These are phyloP conservation scores for Pyralis farinalis DNA, from an alignment of 2,888 invertebrate genomes.

Conservation along the genomic window DNA sequence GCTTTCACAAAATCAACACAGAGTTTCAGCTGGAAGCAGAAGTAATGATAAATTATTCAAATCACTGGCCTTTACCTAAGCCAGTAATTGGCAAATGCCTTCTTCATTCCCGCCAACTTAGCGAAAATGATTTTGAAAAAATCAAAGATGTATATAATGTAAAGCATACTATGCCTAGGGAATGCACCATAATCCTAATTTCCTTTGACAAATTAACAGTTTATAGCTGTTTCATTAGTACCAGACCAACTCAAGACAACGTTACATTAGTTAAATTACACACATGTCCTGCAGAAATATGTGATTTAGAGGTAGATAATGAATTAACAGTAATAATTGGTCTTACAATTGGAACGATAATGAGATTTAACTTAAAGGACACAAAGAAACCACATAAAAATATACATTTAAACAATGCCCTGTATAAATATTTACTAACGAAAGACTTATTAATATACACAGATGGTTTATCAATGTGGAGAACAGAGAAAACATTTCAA, in stretches of 20 bases:
- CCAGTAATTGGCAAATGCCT: conserved; percentile 28
- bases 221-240: conserved; percentile 38
- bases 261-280: conserved; percentile 39
- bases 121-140: conserved; percentile 19
- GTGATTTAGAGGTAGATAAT: conserved; percentile 36
- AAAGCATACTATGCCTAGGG: conserved; percentile 16
- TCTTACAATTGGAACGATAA: conserved; percentile 51
- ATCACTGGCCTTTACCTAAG: conserved; percentile 21
- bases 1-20: conserved; percentile 36
- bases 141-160: conserved; percentile 27
- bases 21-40: conserved; percentile 40
- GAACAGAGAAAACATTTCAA: conserved; percentile 37
- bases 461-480: conserved; percentile 60
- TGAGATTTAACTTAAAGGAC: conserved; percentile 36
- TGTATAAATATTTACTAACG: conserved; percentile 37
- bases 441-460: conserved; percentile 49
- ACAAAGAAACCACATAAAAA: conserved; percentile 23
- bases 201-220: conserved; percentile 43
- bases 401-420: conserved; percentile 51
- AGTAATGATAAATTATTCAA: conserved; percentile 20
- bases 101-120: conserved; percentile 23
- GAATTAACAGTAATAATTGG: conserved; percentile 37
- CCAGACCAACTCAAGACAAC: conserved; percentile 26
- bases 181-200: conserved; percentile 31
- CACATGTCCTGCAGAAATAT: conserved; percentile 51